Base-by-base conservation (phyloP, 2,888 invertebrate genomes). In the Stenchaetothrips biformis region DNA sequence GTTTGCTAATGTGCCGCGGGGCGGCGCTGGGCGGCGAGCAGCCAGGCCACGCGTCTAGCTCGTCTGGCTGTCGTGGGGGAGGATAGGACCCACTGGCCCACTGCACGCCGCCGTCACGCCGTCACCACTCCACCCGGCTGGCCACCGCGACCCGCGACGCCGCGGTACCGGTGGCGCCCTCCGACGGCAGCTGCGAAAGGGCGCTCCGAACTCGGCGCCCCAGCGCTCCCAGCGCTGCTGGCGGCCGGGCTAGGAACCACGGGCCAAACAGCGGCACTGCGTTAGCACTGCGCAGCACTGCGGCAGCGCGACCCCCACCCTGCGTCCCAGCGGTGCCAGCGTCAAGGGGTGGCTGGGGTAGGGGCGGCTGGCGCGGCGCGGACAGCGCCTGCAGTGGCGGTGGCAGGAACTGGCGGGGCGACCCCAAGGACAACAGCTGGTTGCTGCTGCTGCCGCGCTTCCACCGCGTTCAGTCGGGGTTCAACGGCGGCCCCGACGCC, bases 401-500 rank as follows among this genome's bases (percentile, higher is more conserved):
- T 21, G 67, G 67, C 21, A 25, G 67, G 67, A 25, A 25, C 67
- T 9, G 67, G 67, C 67, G 21, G 7, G 67, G 25, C 67, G 21
- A 21, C 21, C 67, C 67, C 67, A 74, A 74, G 67, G 67, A 74
- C 67, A 74, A 74, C 67, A 74, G 67, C 67, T 74, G 67, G 67
- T 25, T 74, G 53, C 53, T 11, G 53, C 53, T 18, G 53, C 53
- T 53, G 53, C 53, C 53, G 53, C 53, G 53, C 53, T 7, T 1
- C 18, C 62, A 2, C 62, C 62, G 18, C 25, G 25, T 11, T 74
- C 67, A 74, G 67, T 74, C 67, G 67, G 48, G 59, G n/a, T 25
- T 48, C 49, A 27, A 47, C 48, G 49, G 81, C 81, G 59, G 81
- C 77, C 48, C 79, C 74, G 47, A 25, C 78, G 79, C 62, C 47